Percentiles rank a stretch among this genome's conserved stretches.
phyloP scores from a whole-genome alignment of 1,140 invertebrate genomes.

The Polypedilum pembai region DNA sequence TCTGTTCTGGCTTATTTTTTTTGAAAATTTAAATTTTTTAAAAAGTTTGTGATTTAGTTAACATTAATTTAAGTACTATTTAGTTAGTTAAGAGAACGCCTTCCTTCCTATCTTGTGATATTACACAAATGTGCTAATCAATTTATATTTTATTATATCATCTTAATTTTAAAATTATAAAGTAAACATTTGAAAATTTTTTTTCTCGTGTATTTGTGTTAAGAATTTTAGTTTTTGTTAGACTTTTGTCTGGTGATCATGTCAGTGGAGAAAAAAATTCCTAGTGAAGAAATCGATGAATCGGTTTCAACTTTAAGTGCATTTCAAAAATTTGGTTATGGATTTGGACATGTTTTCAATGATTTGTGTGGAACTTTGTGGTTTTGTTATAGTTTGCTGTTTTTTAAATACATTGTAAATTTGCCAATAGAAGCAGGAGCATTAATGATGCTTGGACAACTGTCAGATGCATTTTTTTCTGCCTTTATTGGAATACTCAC shows the following conservation, averaged over 20 bases:
- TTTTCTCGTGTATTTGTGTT: too few relatives aligned
- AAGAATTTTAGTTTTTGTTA: too few relatives aligned
- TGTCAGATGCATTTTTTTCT: conserved; percentile 83
- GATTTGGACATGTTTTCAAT: conserved; percentile 83
- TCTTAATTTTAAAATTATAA: too few relatives aligned
- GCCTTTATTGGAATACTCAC: conserved; percentile 84
- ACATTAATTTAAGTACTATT: too few relatives aligned
- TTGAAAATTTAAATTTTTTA: too few relatives aligned
- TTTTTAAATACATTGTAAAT: conserved; percentile 74
- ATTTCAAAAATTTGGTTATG: conserved; percentile 46
- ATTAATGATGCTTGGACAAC: conserved; percentile 75
- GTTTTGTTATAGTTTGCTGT: conserved; percentile 95
- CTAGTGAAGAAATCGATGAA: conserved; percentile 8
- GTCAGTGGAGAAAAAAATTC: conserved; percentile 29
- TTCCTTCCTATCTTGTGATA: too few relatives aligned
- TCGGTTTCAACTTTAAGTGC: background rate
- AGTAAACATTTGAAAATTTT: too few relatives aligned
- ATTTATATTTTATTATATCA: too few relatives aligned
- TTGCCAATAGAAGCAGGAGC: conserved; percentile 71
- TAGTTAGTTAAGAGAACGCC: too few relatives aligned
- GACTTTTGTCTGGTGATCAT: background rate
- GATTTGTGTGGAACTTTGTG: conserved; percentile 94
- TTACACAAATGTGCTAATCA: too few relatives aligned
- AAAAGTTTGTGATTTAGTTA: too few relatives aligned
- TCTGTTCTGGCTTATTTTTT: too few relatives aligned